Base-by-base conservation (phyloP, 2,888 invertebrate species). In the Folsomia manolachei region DNA sequence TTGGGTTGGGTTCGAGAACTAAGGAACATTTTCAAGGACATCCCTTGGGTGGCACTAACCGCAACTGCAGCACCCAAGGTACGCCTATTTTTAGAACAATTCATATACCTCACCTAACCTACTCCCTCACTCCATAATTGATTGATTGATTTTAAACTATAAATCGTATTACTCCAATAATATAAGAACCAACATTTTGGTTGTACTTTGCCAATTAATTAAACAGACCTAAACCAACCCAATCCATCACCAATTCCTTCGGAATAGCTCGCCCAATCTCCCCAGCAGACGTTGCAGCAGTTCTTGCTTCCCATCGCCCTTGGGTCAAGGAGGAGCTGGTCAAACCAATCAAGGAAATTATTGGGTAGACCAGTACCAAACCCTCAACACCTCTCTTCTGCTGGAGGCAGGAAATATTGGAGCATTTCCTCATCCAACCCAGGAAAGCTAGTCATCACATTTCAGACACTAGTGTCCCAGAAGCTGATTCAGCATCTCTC, bases 31-130 rank as follows among this genome's bases (percentile, higher is more conserved):
- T 90, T 91, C 83, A 88, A 88, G 70, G 86, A 87, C 70, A 88
- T 95, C 64, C 90, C 94, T 1, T 93, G 94, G 88, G 87, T 98
- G 67, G 97, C 97, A 0, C 86, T 99, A 63, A 99, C 99, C 7
- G 99, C 99, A 0, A 99, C 99, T 0, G 98, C 99, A 4, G 89
- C 90, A 71, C 85, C 87, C 60, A 87, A 87, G 82, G 89, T 88
- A n/a, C n/a, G n/a, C n/a, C n/a, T n/a, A n/a, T n/a, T n/a, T n/a
- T n/a, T n/a, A n/a, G n/a, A n/a, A n/a, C n/a, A n/a, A n/a, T n/a
- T n/a, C n/a, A n/a, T n/a, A n/a, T n/a, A n/a, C n/a, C n/a, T n/a
- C n/a, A n/a, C n/a, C n/a, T n/a, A n/a, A n/a, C n/a, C n/a, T n/a
- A n/a, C n/a, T n/a, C n/a, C n/a, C n/a, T n/a, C n/a, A n/a, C n/a